Evolutionary conservation across 1,140 invertebrate species (phyloP).

Genomic region (Diorhabda elongata): DNA sequence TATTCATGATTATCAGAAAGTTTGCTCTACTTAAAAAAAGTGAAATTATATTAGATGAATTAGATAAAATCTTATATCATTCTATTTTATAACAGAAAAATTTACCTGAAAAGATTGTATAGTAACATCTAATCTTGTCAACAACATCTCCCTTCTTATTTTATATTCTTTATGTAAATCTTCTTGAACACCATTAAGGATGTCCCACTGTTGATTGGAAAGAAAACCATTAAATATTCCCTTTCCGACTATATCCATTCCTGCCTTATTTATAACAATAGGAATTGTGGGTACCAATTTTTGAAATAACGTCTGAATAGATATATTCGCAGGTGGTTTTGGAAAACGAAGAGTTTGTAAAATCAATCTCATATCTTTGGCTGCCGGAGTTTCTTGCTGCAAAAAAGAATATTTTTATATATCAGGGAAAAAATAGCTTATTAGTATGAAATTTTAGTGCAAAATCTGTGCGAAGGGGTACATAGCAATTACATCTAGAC

Average conservation of each 20-base stretch:
- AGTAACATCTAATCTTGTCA: slow-evolving; percentile 89
- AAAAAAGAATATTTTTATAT: slow-evolving; percentile 26
- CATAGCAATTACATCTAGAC: no score
- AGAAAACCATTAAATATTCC: slow-evolving; percentile 72
- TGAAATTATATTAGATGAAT: no score
- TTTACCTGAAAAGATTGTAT: slow-evolving; percentile 80
- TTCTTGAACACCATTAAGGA: slow-evolving; percentile 63
- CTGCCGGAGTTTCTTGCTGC: slow-evolving; percentile 76
- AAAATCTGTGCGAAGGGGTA: no score
- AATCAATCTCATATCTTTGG: slow-evolving; percentile 71
- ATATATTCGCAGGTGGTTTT: slow-evolving; percentile 81
- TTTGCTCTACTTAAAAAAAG: no score
- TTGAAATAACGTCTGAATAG: slow-evolving; percentile 68
- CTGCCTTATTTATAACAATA: slow-evolving; percentile 62
- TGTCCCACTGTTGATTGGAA: slow-evolving; percentile 77
- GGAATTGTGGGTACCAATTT: slow-evolving; percentile 73
- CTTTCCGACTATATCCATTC: slow-evolving; percentile 58
- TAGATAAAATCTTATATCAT: no score
- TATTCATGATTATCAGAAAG: no score
- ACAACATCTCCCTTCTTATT: slow-evolving; percentile 78
- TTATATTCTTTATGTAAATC: slow-evolving; percentile 78
- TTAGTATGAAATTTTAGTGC: background rate
- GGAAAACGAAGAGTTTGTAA: slow-evolving; percentile 73
- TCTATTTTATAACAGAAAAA: background rate
- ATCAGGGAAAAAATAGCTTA: background rate